phyloP scores from a whole-genome alignment of 2,113 vertebrate genomes.

The Peromyscus californicus region DNA sequence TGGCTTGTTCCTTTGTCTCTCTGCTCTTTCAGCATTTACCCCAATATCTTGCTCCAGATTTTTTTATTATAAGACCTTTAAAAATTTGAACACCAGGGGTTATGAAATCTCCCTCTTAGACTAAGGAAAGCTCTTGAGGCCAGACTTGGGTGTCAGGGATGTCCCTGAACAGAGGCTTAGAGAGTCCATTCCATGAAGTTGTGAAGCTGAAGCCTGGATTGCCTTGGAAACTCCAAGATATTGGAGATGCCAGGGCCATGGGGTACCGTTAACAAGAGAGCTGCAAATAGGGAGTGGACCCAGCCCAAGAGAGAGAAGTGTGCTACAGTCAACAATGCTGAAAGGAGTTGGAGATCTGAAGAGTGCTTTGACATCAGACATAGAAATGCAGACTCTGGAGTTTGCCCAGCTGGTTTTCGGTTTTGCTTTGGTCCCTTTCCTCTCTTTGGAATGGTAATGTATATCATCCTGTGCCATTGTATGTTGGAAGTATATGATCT shows the following conservation, averaged over 20 bases:
- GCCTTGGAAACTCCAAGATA: neutral
- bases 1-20: too few relatives aligned
- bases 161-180: neutral
- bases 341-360: neutral
- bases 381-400: neutral
- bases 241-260: neutral
- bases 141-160: neutral
- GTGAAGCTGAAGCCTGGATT: neutral
- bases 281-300: neutral
- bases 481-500: neutral
- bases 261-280: neutral
- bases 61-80: too few relatives aligned
- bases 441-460: neutral
- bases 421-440: neutral
- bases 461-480: neutral
- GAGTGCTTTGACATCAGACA: neutral
- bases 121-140: neutral
- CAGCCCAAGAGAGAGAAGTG: neutral
- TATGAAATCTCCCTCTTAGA: neutral
- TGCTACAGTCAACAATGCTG: neutral
- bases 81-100: neutral
- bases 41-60: too few relatives aligned
- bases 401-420: neutral
- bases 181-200: neutral
- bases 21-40: too few relatives aligned